Evolutionary conservation across 2,113 vertebrate species (phyloP).

Genomic region (Eptesicus fuscus): DNA sequence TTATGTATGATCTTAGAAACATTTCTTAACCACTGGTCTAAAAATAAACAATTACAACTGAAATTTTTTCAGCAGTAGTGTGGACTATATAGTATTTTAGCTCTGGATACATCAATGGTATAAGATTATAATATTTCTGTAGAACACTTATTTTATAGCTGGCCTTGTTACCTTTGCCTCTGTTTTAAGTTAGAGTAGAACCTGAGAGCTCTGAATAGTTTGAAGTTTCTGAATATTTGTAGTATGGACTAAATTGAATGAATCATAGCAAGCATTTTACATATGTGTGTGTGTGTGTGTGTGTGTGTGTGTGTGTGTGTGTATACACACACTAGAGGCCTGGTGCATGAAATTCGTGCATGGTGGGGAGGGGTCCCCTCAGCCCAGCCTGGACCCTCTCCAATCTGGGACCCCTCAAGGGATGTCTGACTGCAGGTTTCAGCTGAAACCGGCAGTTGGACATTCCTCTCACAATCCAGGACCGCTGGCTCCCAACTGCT

Average conservation of each 20-base stretch:
- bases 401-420: no score
- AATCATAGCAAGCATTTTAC: neutral
- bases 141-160: constrained; percentile 44
- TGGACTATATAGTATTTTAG: constrained; percentile 28
- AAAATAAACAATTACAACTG: constrained; percentile 48
- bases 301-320: no score
- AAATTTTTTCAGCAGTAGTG: neutral
- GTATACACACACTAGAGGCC: neutral
- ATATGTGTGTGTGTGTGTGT: no score
- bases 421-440: no score
- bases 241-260: neutral
- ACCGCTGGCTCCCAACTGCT: no score
- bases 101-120: neutral
- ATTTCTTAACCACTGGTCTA: constrained; percentile 35
- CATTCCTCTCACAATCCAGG: no score
- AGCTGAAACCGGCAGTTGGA: no score
- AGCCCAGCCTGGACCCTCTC: no score
- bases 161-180: neutral
- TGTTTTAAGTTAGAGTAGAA: constrained; percentile 12
- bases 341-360: no score
- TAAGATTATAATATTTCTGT: constrained; percentile 27
- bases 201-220: constrained; percentile 1
- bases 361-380: no score
- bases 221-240: constrained; percentile 32
- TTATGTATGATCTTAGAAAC: constrained; percentile 45